Base-by-base conservation (phyloP, 2,113 vertebrate species). In the Sitta europaea region DNA sequence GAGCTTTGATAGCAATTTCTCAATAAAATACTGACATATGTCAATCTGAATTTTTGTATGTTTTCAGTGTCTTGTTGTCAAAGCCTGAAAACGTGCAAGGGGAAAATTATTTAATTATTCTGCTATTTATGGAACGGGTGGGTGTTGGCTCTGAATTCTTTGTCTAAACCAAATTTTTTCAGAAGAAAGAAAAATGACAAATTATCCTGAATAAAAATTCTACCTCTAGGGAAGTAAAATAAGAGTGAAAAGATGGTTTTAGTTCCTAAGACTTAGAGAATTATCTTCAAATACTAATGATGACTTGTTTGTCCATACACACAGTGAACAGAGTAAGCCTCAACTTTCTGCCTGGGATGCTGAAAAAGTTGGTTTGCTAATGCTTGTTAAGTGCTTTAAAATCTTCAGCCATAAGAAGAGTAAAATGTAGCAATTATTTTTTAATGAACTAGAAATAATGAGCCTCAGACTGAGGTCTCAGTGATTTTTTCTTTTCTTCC, bases 381-480 rank as follows among this genome's bases (percentile, higher is more conserved):
- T 78, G 51, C 31, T n/a, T 94, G 21, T 63, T 28, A 84, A 94
- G 68, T 53, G 14, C 25, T 88, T 92, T 83, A 70, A 81, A 76
- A 71, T 81, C 31, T 71, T 80, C 55, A 87, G 40, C 59, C 68
- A 14, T 63, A 71, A 59, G 85, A 79, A 57, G 31, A 87, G 22
- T 51, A 91, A 87, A 95, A 94, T 71, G 24, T 9, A 92, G 75
- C 40, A 92, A 91, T 94, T 91, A 89, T 40, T 91, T 95, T 95
- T 89, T 89, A 92, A 94, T 94, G 86, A 92, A 92, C 51, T 89
- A 89, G 83, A 91, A 97, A 86, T 81, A 94, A 91, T 0, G 15
- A 94, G 35, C 40, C n/a, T n/a, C n/a, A 81, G 27, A n/a, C n/a
- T n/a, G 47, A 68, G 28, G 7, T 66, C 29, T 88, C 51, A 40